Conservation (phyloP, 1,140 invertebrate species). For the Neotoxoptera formosana region DNA sequence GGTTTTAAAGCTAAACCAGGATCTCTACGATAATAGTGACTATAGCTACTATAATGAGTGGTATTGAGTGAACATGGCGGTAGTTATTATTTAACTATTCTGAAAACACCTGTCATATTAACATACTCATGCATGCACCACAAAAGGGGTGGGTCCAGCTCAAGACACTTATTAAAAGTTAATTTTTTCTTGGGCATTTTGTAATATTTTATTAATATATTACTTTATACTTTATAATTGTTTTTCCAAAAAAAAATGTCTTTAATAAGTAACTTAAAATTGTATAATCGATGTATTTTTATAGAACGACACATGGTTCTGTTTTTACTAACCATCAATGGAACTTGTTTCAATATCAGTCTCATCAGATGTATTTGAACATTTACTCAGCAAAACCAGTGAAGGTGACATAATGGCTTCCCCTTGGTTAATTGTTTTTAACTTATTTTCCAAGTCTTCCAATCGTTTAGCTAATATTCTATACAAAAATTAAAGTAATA, state of each 20-base stretch:
- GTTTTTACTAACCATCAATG: conserved; percentile 20
- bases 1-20: no score
- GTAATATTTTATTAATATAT: not conserved
- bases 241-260: not conserved
- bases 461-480: conserved; percentile 53
- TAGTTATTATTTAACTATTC: not conserved
- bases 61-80: not conserved
- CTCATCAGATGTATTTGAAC: conserved; percentile 36
- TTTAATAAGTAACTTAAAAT: not conserved
- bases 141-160: not conserved
- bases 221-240: not conserved
- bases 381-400: conserved; percentile 13
- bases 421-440: conserved; percentile 36
- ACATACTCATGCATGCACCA: not conserved
- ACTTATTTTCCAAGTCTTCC: conserved; percentile 35
- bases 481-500: not conserved
- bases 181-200: not conserved
- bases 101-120: not conserved
- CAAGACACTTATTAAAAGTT: not conserved
- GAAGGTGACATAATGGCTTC: conserved; percentile 43
- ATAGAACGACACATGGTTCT: not conserved
- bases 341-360: conserved; percentile 39
- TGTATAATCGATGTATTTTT: not conserved
- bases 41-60: not conserved
- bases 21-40: no score